These are phyloP conservation scores for Drosophila pseudotalamancana DNA, from an alignment of 2,888 invertebrate genomes.

Conservation along the genomic window DNA sequence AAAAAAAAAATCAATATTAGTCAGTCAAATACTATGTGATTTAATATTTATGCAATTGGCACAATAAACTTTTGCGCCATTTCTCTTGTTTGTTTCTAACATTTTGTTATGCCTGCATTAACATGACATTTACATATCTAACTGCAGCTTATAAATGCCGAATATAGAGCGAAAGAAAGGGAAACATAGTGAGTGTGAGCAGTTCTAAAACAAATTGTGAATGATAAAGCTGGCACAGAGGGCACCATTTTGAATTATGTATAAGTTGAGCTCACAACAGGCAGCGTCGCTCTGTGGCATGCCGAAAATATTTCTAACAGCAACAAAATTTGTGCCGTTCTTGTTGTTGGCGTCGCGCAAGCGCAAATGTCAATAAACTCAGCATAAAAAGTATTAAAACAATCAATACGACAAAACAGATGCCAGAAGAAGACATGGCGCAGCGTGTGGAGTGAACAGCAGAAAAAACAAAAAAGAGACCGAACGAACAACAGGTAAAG, in stretches of 20 bases:
- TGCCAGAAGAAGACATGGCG: constrained; percentile 7
- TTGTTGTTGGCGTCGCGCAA: constrained; percentile 29
- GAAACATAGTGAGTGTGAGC: neutral
- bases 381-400: constrained; percentile 51
- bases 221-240: neutral
- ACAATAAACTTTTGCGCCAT: constrained; percentile 61
- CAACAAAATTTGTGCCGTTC: constrained; percentile 2
- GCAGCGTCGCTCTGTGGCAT: constrained; percentile 15
- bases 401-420: constrained; percentile 54
- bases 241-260: constrained; percentile 46
- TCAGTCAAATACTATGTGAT: constrained; percentile 30
- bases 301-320: constrained; percentile 57
- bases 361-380: constrained; percentile 77
- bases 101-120: constrained; percentile 14
- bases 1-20: constrained; percentile 3
- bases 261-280: constrained; percentile 25
- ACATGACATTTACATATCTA: constrained; percentile 32
- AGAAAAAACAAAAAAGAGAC: constrained; percentile 19
- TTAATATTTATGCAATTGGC: constrained; percentile 64
- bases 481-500: constrained; percentile 46
- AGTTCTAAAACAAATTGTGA: no score
- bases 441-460: constrained; percentile 30
- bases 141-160: constrained; percentile 1
- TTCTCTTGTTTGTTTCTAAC: constrained; percentile 19
- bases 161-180: neutral